These are phyloP conservation scores for Epinephelus coioides DNA, from an alignment of 2,797 vertebrate genomes.

Conservation along the genomic window DNA sequence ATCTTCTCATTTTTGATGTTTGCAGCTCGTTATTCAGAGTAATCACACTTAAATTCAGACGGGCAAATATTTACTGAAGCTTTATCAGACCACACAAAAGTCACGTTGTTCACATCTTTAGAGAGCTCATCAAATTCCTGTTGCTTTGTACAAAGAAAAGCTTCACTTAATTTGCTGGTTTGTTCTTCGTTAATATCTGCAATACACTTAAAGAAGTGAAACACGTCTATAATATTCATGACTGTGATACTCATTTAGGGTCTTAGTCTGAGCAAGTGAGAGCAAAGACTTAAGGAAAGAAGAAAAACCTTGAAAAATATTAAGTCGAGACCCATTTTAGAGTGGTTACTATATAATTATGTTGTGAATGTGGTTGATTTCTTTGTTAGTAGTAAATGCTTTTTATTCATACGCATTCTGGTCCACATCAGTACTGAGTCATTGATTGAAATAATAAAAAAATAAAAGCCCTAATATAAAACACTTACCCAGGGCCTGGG, in stretches of 20 bases:
- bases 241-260: background rate
- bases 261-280: background rate
- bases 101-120: background rate
- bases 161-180: background rate
- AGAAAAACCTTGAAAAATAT: constrained; percentile 22
- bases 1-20: constrained; percentile 5
- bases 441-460: background rate
- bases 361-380: constrained; percentile 7
- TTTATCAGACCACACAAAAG: constrained; percentile 18
- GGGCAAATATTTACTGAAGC: constrained; percentile 8
- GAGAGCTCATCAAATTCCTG: background rate
- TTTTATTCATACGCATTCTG: background rate
- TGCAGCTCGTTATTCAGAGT: constrained; percentile 23
- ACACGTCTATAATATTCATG: background rate
- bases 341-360: background rate
- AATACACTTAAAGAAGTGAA: background rate
- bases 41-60: constrained; percentile 1
- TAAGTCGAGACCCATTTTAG: background rate
- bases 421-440: background rate
- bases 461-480: constrained; percentile 14
- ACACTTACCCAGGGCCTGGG: constrained; percentile 90
- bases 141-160: background rate
- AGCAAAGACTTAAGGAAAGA: background rate
- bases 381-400: background rate
- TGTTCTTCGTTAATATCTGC: background rate